These are phyloP conservation scores for Forpus xanthops DNA, from an alignment of 2,797 vertebrate species.

Conservation along the genomic window DNA sequence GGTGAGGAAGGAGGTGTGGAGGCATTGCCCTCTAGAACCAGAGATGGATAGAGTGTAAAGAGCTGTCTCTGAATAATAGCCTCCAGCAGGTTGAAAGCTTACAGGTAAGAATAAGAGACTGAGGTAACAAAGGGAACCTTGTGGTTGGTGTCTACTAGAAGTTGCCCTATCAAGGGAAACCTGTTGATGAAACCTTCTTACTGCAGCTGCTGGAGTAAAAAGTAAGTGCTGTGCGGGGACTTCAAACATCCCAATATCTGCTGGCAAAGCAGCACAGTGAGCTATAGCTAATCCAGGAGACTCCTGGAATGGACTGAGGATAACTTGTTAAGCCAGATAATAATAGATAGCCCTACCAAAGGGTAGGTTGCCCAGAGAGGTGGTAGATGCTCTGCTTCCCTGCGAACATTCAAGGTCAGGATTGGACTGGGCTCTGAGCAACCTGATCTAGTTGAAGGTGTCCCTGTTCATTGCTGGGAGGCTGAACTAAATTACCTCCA, in stretches of 20 bases:
- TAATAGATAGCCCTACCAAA: no score
- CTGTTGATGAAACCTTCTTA: neutral
- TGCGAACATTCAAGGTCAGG: neutral
- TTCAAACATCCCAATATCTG: no score
- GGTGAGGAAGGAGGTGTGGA: neutral
- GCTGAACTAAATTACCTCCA: neutral
- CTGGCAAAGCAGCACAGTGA: neutral
- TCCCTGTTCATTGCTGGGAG: neutral
- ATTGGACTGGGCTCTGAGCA: neutral
- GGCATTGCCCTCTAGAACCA: neutral
- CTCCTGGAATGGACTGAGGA: neutral
- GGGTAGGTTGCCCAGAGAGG: neutral
- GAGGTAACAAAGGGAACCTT: neutral
- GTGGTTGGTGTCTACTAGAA: neutral
- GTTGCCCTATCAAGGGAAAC: neutral
- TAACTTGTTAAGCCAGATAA: neutral
- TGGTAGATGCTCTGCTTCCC: neutral
- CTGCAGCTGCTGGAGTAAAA: neutral
- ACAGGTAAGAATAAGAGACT: rapidly evolving
- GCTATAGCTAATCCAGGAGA: no score
- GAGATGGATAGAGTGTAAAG: neutral
- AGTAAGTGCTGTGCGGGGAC: neutral
- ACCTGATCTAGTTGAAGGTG: neutral
- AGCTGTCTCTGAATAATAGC: neutral
- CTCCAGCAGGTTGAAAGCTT: neutral